Evolutionary conservation across 2,888 invertebrate genomes (phyloP), one percentile per base, ranked within the genome.

Genomic region (Drosophila rubida): DNA sequence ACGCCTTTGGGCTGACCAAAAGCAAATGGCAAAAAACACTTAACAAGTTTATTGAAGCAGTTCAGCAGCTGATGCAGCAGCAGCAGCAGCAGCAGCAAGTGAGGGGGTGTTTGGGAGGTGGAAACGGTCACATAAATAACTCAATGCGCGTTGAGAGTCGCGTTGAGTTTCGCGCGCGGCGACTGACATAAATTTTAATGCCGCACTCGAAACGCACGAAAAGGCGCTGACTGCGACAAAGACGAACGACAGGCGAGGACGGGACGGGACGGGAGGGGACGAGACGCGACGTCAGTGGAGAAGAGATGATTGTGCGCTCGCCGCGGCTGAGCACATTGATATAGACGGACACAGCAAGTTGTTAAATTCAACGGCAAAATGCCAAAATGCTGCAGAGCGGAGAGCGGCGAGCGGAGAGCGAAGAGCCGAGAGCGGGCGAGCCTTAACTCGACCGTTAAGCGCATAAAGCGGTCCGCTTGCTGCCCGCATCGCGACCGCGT

Each of bases 151-250:
- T 76, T 72, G 73, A 74, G 66, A 70, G 66, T 62, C 75, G 68
- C 58, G 69, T 60, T 60, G 68, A 55, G 69, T 60, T 60, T 45
- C 49, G 58, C 73, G 55, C 60, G 70, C 74, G 44, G 75, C 74
- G 46, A 62, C 66, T 75, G 76, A 75, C 74, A 71, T 77, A 77
- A 75, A 75, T 77, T 75, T 75, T 75, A 75, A 75, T 75, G 75
- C 55, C 57, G 68, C 61, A 65, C 75, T 69, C 64, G 69, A 54
- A 76, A 53, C 69, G 68, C 77, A 69, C 61, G 32, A 59, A 69
- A 75, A 75, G 73, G 61, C 73, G 69, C 73, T 73, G 73, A 77
- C 77, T 73, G 74, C 65, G 73, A 48, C 69, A 75, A 73, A 75
- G 63, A 66, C 44, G 59, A 48, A 45, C 46, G 48, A 41, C 13